Evolutionary conservation across 2,797 vertebrate species (phyloP).

Genomic region (Fistularia tabacaria): DNA sequence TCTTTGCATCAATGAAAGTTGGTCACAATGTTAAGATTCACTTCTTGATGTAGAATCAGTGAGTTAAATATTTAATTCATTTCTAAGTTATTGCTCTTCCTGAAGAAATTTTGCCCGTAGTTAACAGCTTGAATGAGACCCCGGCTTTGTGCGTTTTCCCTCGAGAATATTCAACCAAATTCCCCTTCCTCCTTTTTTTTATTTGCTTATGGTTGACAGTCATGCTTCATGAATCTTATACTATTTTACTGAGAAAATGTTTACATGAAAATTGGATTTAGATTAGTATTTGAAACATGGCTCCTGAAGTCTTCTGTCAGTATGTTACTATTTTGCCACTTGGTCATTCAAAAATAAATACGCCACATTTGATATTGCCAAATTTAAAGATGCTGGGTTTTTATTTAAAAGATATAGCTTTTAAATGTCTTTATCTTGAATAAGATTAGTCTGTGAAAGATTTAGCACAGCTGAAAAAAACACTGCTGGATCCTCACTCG

Average conservation of each 20-base stretch:
- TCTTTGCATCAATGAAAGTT: too few species aligned
- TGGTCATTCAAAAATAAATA: conserved; percentile 25
- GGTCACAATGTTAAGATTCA: too few species aligned
- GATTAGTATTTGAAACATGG: conserved; percentile 28
- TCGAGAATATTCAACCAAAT: conserved; percentile 11
- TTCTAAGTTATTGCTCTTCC: conserved; percentile 32
- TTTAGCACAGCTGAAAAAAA: conserved; percentile 18
- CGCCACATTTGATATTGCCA: conserved; percentile 36
- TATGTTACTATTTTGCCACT: conserved; percentile 9
- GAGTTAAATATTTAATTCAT: conserved; percentile 10
- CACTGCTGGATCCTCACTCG: conserved; percentile 38
- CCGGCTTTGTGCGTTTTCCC: conserved; percentile 22
- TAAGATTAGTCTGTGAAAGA: conserved; percentile 11
- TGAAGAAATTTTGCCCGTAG: conserved; percentile 13
- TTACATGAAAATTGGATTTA: conserved; percentile 54
- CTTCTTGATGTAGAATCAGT: conserved; percentile 7
- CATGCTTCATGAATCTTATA: conserved; percentile 22
- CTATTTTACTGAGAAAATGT: conserved; percentile 44
- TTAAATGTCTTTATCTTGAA: background rate
- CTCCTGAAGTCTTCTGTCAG: conserved; percentile 24
- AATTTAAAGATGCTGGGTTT: conserved; percentile 36
- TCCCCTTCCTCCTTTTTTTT: background rate
- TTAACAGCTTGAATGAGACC: conserved; percentile 29
- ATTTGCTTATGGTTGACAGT: conserved; percentile 33
- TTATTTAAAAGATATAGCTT: conserved; percentile 13